phyloP scores from a whole-genome alignment of 53 echinoderm and acorn worm genomes.

The Echinarachnius parma region DNA sequence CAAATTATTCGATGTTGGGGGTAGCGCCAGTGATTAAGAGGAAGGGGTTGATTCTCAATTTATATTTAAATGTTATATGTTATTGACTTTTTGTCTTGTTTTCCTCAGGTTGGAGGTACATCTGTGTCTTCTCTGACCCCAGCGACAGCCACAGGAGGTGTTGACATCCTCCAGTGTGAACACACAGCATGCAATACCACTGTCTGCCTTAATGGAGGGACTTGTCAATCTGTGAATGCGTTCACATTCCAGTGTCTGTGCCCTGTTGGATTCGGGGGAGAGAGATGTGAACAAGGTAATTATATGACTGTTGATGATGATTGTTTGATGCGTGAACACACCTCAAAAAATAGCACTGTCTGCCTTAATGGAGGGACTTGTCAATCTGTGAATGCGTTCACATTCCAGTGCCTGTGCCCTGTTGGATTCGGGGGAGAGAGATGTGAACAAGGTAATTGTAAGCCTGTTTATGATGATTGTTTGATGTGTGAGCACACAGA shows the following conservation, averaged over 20 bases:
- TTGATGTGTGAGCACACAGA: too few relatives aligned
- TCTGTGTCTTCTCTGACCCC: constrained; percentile 32
- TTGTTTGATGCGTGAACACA: neutral
- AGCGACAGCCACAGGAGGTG: constrained; percentile 51
- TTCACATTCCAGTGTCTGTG: constrained; percentile 65
- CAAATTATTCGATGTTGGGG: too few relatives aligned
- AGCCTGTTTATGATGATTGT: too few relatives aligned
- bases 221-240: constrained; percentile 63
- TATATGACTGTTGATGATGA: neutral
- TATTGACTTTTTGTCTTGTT: neutral
- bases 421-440: too few relatives aligned
- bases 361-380: too few relatives aligned
- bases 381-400: too few relatives aligned
- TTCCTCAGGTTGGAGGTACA: constrained; percentile 64
- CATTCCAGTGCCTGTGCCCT: too few relatives aligned
- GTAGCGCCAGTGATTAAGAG: too few relatives aligned
- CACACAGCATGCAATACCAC: constrained; percentile 57
- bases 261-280: constrained; percentile 59
- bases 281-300: constrained; percentile 69
- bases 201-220: constrained; percentile 69
- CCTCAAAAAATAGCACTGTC: neutral
- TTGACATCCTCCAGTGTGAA: constrained; percentile 64
- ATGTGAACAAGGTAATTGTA: too few relatives aligned
- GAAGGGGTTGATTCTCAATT: too few relatives aligned
- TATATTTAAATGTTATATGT: neutral